Base-by-base conservation (phyloP, 2,797 vertebrate species). In the Pseudochirops cupreus region DNA sequence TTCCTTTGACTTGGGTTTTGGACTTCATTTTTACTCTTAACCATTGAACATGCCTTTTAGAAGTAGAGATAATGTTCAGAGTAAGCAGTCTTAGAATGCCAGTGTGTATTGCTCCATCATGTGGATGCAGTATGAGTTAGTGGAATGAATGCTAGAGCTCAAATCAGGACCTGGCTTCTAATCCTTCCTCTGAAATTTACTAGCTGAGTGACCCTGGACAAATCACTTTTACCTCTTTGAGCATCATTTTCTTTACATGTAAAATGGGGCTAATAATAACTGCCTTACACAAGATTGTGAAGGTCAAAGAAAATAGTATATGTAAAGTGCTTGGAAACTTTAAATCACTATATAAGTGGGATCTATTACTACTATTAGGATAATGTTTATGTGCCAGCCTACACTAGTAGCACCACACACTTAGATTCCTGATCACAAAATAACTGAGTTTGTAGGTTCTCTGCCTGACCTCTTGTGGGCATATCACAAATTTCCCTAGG, bases 361-460 rank as follows among this genome's bases (percentile, higher is more conserved):
- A 74, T 21, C 67, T 74, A 3, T 74, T 7, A 74, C 46, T 46
- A 46, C 46, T 46, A 46, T 46, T 26, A 26, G 39, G 21, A 82
- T 82, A 21, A 82, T 82, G 39, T 26, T 82, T 11, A 24, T 26
- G 46, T 26, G 21, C 74, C 9, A 82, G 39, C 11, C 74, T 31
- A 46, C 39, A 46, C 0, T 0, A 0, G 21, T 0, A 0, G 18
- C 53, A 53, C 62, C 0, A 5, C 28, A 29, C 9, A 29, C 57
- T 11, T 31, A 50, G 59, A 56, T 62, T 52, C 53, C 95, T 56
- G 57, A 55, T 89, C 91, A 62, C n/a, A 57, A 53, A 54, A 16
- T 14, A 95, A 55, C 87, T 9, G 46, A 58, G 53, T 53, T 74
- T 52, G 4, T 26, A 33, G 58, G 12, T 46, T 82, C 74, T 82